A percentile compares a stretch with the other conserved stretches of the same genome.
phyloP scores from a whole-genome alignment of 2,797 vertebrate genomes.

The Acridotheres tristis region DNA sequence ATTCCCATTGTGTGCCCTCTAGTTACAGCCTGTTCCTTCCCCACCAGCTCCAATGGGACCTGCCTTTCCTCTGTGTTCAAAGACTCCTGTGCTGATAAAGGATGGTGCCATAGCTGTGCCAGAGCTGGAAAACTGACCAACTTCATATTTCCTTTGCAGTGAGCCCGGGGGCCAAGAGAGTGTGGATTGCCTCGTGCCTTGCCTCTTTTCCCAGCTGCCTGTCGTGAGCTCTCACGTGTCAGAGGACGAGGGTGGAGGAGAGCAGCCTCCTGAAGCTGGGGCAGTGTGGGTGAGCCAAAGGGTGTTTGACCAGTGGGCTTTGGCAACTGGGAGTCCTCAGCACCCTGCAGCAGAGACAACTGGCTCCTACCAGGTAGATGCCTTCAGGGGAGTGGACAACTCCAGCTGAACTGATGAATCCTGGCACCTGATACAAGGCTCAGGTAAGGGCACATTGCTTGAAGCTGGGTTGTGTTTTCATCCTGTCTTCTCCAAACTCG shows the following conservation, averaged over 20 bases:
- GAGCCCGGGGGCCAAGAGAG: not conserved
- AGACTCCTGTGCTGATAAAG: not conserved
- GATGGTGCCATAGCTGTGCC: accelerated
- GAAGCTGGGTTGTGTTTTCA: not conserved
- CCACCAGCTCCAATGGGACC: not conserved
- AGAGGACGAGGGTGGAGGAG: not conserved
- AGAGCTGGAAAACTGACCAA: not conserved
- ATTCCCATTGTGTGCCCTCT: not conserved
- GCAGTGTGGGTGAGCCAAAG: not conserved
- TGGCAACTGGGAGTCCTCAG: not conserved
- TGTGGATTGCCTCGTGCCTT: not conserved
- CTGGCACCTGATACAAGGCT: constrained; percentile 28
- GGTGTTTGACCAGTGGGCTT: accelerated
- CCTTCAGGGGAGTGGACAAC: not conserved
- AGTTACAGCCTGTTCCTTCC: not conserved
- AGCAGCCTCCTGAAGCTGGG: not conserved
- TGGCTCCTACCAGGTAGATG: constrained; percentile 22
- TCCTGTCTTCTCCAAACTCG: not conserved
- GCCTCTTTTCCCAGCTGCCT: not conserved
- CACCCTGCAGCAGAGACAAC: not conserved
- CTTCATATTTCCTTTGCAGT: constrained; percentile 26
- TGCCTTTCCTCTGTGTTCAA: not conserved
- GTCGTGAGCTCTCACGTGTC: accelerated
- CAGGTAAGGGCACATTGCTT: constrained; percentile 15
- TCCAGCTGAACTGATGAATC: constrained; percentile 54